Percentiles rank a stretch among this genome's conserved stretches.
phyloP scores from a whole-genome alignment of 37 sponge, comb jelly and placozoan genomes.

The Aplysina aerophoba region DNA sequence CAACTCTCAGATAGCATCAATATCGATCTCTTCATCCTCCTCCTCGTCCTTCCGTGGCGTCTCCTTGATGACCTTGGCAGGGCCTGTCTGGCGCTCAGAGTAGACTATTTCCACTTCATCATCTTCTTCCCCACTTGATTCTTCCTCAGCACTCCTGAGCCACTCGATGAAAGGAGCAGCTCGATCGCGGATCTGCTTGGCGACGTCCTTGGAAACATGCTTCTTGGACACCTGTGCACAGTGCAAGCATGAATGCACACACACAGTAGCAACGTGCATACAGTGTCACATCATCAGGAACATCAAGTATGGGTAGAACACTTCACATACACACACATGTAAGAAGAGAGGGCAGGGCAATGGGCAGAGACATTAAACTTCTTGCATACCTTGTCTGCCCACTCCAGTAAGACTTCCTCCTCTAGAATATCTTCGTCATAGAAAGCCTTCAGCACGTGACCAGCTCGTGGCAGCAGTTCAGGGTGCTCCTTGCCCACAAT shows the following conservation, averaged over 20 bases:
- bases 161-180: conserved; percentile 87
- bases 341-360: too few relatives aligned
- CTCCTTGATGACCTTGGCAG: neutral
- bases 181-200: conserved; percentile 76
- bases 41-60: neutral
- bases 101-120: conserved; percentile 51
- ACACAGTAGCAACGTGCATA: neutral
- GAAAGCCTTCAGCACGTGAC: conserved; percentile 91
- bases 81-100: neutral
- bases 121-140: conserved; percentile 80
- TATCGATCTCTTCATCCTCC: conserved; percentile 49
- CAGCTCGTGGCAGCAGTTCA: conserved; percentile 78
- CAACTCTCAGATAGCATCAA: conserved; percentile 44
- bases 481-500: conserved; percentile 82
- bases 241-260: neutral
- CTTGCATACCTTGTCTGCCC: conserved; percentile 96
- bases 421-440: conserved; percentile 96
- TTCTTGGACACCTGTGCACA: conserved; percentile 80
- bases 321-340: too few relatives aligned
- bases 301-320: too few relatives aligned
- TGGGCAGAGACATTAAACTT: too few relatives aligned
- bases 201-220: conserved; percentile 70
- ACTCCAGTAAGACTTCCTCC: conserved; percentile 91
- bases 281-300: too few relatives aligned
- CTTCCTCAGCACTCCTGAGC: conserved; percentile 96